phyloP scores from a whole-genome alignment of 2,113 vertebrate species.

The Sterrhoptilus dennistouni region DNA sequence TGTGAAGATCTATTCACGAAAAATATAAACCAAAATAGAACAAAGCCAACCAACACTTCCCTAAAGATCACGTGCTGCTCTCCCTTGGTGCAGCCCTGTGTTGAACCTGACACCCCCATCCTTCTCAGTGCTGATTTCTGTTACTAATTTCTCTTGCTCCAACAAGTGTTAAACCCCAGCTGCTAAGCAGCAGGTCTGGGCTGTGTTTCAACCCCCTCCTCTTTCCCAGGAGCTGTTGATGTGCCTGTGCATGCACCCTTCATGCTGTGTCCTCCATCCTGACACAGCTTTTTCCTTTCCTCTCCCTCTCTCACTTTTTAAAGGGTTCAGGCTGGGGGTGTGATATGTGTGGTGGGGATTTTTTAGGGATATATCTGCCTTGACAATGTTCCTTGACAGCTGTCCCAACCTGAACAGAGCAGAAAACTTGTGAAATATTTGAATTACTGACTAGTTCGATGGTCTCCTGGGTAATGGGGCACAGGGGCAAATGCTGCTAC shows the following conservation, averaged over 20 bases:
- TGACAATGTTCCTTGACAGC: not conserved
- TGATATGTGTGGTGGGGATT: not conserved
- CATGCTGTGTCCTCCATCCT: constrained; percentile 12
- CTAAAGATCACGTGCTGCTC: not conserved
- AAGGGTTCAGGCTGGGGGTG: not conserved
- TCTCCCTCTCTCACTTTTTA: not conserved
- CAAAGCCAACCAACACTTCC: not conserved
- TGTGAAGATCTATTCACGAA: not conserved
- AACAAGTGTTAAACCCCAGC: constrained; percentile 39
- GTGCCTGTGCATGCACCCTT: constrained; percentile 42
- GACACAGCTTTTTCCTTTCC: constrained; percentile 7
- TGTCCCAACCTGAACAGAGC: not conserved
- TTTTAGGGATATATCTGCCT: not conserved
- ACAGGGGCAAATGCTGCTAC: not conserved
- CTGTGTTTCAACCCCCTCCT: constrained; percentile 14
- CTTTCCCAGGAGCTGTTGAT: constrained; percentile 25
- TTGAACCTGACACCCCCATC: not conserved
- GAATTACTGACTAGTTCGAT: not conserved
- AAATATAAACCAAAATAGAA: not conserved
- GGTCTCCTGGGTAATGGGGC: not conserved
- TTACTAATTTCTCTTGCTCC: constrained; percentile 35
- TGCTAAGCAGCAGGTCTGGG: constrained; percentile 35
- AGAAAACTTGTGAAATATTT: not conserved
- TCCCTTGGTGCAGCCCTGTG: not conserved
- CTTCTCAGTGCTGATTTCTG: not conserved